Evolutionary conservation across 2,888 invertebrate genomes (phyloP), one percentile per base, ranked within the genome.

Genomic region (Lithophane leautieri): DNA sequence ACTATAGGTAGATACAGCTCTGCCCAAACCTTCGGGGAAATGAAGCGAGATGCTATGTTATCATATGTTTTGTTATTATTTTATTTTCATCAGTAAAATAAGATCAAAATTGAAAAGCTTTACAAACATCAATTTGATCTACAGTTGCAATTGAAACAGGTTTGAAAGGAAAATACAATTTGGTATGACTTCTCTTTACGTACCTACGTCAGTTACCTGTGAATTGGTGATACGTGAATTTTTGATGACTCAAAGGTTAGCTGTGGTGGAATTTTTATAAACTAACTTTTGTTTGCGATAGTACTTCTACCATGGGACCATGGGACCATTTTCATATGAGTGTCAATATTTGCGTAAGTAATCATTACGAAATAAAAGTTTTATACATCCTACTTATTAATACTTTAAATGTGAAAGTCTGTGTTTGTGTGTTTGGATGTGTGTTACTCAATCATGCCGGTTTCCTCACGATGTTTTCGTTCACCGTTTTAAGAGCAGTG

Each of bases 171-270:
- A 79, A 83, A 83, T 86, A 79, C 78, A 80, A 84, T 87, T 84
- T 69, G 52, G 63, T 70, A 63, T 75, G 73, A 84, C 79, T 79
- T 90, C 81, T 86, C 82, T 89, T 87, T 82, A 84, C 79, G 79
- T 66, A 22, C 4, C 28, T 78, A 61, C 82, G 79, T 83, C 83
- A 82, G 79, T 85, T 70, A 71, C 78, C 71, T 82, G 76, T 78
- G 83, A 83, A 86, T 83, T 81, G 82, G 52, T 67, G 82, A 85
- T 81, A 78, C 81, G 82, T 82, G 81, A 82, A 84, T 86, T 87
- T 83, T 81, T 68, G 84, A 81, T 58, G 63, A 56, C 65, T 78
- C 73, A 79, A 82, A 78, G 60, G 52, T 56, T 54, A 34, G 47
- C 34, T 42, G 65, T 60, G 42, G 71, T 65, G 19, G 65, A 76